These are phyloP conservation scores for Drosophila eugracilis DNA, from an alignment of 1,140 invertebrate species.

Conservation along the genomic window DNA sequence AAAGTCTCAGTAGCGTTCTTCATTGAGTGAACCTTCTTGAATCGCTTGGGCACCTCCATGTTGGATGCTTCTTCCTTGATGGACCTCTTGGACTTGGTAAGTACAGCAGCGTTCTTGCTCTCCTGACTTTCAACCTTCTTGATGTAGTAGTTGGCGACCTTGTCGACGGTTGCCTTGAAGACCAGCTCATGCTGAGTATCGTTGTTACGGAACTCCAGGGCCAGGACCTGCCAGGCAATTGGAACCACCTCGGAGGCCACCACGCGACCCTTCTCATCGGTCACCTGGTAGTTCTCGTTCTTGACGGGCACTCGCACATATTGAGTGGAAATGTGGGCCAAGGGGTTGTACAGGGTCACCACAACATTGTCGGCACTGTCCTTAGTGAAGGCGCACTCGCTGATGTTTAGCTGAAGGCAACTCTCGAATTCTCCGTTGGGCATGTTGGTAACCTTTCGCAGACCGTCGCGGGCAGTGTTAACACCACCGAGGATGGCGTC, in stretches of 20 bases:
- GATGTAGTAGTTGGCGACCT: constrained; percentile 62
- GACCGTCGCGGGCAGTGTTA: constrained; percentile 47
- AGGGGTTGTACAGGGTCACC: constrained; percentile 93
- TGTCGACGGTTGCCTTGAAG: constrained; percentile 86
- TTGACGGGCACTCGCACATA: constrained; percentile 91
- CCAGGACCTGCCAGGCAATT: constrained; percentile 86
- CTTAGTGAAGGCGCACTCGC: constrained; percentile 85
- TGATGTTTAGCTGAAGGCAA: constrained; percentile 89
- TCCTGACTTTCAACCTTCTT: constrained; percentile 21
- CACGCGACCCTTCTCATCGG: constrained; percentile 85
- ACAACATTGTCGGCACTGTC: constrained; percentile 87
- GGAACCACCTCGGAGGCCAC: constrained; percentile 87
- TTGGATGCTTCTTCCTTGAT: background rate
- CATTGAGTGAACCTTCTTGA: constrained; percentile 15
- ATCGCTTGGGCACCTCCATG: constrained; percentile 6
- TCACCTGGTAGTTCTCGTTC: constrained; percentile 87
- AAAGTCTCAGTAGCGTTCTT: constrained; percentile 15
- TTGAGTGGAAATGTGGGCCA: constrained; percentile 88
- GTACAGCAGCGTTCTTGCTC: background rate
- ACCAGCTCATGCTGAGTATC: constrained; percentile 88
- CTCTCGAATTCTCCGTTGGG: constrained; percentile 84
- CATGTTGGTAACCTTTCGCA: constrained; percentile 86
- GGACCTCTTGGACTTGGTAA: constrained; percentile 6
- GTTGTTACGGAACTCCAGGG: constrained; percentile 88
- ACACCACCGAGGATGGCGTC: constrained; percentile 59